Evolutionary conservation across 2,797 vertebrate genomes (phyloP).

Genomic region (Tauraco hartlaubi): DNA sequence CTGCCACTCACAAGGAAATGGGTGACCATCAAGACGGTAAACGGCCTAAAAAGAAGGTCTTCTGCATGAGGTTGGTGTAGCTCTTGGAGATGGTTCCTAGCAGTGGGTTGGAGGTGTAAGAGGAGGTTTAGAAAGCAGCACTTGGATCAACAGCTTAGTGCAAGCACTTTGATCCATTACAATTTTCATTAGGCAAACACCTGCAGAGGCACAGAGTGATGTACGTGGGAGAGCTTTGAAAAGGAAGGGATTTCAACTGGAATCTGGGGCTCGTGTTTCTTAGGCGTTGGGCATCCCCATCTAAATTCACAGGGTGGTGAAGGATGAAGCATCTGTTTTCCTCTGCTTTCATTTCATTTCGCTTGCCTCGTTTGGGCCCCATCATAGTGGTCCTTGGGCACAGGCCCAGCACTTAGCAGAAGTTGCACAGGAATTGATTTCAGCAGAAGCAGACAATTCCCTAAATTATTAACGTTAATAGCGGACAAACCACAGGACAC

Average conservation of each 20-base stretch:
- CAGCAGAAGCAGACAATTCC: constrained; percentile 34
- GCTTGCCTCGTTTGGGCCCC: neutral
- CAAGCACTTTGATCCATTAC: neutral
- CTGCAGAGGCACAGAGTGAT: neutral
- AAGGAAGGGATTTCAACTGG: neutral
- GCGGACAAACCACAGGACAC: neutral
- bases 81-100: neutral
- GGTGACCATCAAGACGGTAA: rapidly evolving
- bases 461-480: constrained; percentile 61
- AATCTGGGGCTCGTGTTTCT: neutral
- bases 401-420: constrained; percentile 43
- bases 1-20: neutral
- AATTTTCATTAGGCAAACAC: neutral
- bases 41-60: neutral
- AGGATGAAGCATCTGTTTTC: neutral
- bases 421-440: constrained; percentile 25
- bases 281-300: neutral
- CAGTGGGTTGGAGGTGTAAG: neutral
- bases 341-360: neutral
- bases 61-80: neutral
- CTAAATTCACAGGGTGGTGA: neutral
- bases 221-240: neutral
- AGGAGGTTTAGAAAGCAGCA: neutral
- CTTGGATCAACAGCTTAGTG: neutral
- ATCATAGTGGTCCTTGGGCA: neutral